Evolutionary conservation across 2,888 invertebrate genomes (phyloP).

Genomic region (Epinotia ramella): DNA sequence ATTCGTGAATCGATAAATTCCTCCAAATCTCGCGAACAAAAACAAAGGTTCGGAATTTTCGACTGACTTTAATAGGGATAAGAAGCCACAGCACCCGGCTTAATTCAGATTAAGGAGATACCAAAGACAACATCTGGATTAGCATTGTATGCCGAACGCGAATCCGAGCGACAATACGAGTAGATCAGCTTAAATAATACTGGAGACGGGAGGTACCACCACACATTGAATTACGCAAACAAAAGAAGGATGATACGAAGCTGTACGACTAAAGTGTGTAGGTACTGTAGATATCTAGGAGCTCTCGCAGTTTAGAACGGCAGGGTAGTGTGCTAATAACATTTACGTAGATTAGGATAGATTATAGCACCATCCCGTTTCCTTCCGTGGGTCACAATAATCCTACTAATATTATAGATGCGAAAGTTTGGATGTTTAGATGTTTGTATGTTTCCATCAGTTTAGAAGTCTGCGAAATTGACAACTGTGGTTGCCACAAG

Average conservation of each 20-base stretch:
- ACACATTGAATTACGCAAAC: slow-evolving; percentile 26
- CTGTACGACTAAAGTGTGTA: neutral
- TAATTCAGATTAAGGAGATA: slow-evolving; percentile 43
- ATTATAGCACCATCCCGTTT: too few species aligned
- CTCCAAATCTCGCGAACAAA: slow-evolving; percentile 18
- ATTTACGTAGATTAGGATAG: too few species aligned
- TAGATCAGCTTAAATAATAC: slow-evolving; percentile 37
- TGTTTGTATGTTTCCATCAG: too few species aligned
- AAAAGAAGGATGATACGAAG: slow-evolving; percentile 16
- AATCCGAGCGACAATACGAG: slow-evolving; percentile 33
- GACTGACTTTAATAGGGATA: slow-evolving; percentile 50
- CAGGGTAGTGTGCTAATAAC: too few species aligned
- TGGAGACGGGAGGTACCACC: slow-evolving; percentile 27
- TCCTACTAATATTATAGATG: too few species aligned
- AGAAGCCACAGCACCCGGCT: slow-evolving; percentile 46
- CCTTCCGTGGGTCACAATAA: too few species aligned
- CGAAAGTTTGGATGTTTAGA: too few species aligned
- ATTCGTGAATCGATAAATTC: slow-evolving; percentile 18
- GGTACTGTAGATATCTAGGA: neutral
- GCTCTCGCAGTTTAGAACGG: neutral
- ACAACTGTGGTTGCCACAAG: too few species aligned
- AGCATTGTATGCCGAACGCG: slow-evolving; percentile 32
- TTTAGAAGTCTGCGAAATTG: too few species aligned
- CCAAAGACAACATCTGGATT: slow-evolving; percentile 44
- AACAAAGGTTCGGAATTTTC: slow-evolving; percentile 38